A percentile compares a stretch with the other conserved stretches of the same genome.
Evolutionary conservation across 1,140 invertebrate genomes (phyloP).

Genomic region (Ditylenchus dipsaci): DNA sequence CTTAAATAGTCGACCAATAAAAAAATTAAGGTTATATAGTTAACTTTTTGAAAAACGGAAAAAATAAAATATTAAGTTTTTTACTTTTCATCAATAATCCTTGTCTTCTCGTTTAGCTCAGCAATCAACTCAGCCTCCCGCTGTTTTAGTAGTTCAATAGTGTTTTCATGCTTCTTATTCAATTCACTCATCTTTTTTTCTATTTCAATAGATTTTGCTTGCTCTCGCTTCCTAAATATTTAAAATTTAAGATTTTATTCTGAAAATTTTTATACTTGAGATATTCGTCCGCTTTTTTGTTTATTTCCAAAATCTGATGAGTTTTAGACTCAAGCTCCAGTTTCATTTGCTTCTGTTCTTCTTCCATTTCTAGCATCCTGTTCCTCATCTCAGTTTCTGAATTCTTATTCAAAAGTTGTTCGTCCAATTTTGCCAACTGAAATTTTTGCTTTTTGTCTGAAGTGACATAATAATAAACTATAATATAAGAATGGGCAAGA

Average conservation of each 20-base stretch:
- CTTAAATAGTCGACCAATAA: no score
- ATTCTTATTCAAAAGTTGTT: background rate
- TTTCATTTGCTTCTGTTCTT: conserved; percentile 16
- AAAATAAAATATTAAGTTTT: no score
- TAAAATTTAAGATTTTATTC: background rate
- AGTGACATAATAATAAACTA: no score
- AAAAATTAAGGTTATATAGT: no score
- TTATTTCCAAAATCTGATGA: conserved; percentile 15
- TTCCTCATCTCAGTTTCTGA: background rate
- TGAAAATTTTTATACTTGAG: conserved; percentile 9
- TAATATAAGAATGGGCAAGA: no score
- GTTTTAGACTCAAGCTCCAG: conserved; percentile 27
- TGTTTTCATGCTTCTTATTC: conserved; percentile 19
- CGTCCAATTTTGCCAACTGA: background rate
- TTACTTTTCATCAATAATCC: background rate
- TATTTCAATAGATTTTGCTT: conserved; percentile 5
- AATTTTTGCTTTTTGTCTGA: no score
- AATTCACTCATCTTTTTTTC: conserved; percentile 14
- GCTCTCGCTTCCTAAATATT: conserved; percentile 8
- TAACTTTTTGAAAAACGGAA: no score
- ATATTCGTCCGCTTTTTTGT: conserved; percentile 8
- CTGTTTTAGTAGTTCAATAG: conserved; percentile 23
- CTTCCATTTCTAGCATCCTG: conserved; percentile 6
- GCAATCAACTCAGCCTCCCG: conserved; percentile 7
- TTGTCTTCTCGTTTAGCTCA: conserved; percentile 10